Evolutionary conservation across 2,113 vertebrate species (phyloP), one percentile per base, ranked within the genome.

Genomic region (Vidua chalybeata): DNA sequence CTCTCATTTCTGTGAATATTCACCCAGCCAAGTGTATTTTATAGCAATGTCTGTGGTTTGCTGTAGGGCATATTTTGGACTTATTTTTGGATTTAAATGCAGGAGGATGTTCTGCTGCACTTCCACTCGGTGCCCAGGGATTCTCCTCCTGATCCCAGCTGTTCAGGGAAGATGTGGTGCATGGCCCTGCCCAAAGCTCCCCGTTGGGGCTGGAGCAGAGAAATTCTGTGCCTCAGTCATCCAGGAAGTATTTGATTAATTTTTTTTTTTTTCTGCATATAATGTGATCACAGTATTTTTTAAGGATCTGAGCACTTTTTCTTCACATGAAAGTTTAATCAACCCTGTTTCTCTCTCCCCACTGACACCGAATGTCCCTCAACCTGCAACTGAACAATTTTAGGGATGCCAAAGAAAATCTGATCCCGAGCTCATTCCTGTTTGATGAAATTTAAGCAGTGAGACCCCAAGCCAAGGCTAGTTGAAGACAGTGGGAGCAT

Each of bases 91-190:
- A 7, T 92, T 52, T 39, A 51, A 61, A 12, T 30, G 18, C 21
- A 28, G 13, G 39, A 54, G 30, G 61, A 64, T 6, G 45, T n/a
- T 26, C 39, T 48, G 52, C 13, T 58, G 22, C 5, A 2, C 46
- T 28, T 41, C n/a, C 33, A 13, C 33, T 3, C 9, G 1, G 2
- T 7, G 33, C 51, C 12, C 31, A 23, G 37, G 30, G 54, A 9
- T 26, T 48, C 2, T 1, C 33, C 49, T 56, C 10, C 54, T 19
- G 45, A 10, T 30, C 41, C 48, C 20, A 19, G 55, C 20, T 3
- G 0, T 3, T 4, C 21, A 8, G 24, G 30, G 43, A 8, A 23
- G 41, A 11, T 1, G 4, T 28, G 37, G 33, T 3, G 17, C 33
- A 2, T 11, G 7, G 49, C 11, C 28, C n/a, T 61, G 35, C 74